A percentile compares a stretch with the other conserved stretches of the same genome.
These are phyloP conservation scores for Pemphredon lugubris DNA, from an alignment of 2,888 invertebrate species.

Conservation along the genomic window DNA sequence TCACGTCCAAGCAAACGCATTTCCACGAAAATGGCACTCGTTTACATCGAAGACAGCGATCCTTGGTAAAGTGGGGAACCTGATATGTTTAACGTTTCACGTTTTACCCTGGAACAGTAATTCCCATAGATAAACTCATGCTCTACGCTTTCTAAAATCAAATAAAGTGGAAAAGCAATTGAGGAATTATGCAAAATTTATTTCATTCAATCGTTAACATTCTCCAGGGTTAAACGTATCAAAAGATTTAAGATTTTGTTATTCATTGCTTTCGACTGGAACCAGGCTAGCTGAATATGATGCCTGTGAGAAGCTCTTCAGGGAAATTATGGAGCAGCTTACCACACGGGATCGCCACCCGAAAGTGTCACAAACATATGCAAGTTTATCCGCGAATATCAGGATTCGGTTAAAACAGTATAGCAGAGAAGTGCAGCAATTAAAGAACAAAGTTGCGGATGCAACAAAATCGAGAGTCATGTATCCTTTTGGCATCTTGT, in stretches of 20 bases:
- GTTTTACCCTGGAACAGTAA: too few relatives aligned
- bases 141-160: too few relatives aligned
- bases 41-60: conserved; percentile 77
- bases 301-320: conserved; percentile 85
- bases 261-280: too few relatives aligned
- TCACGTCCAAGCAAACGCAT: not conserved
- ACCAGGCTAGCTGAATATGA: conserved; percentile 86
- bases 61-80: conserved; percentile 78
- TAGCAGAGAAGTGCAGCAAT: conserved; percentile 83
- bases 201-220: too few relatives aligned
- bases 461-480: conserved; percentile 81
- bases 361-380: conserved; percentile 83
- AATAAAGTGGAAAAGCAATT: too few relatives aligned
- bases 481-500: conserved; percentile 79
- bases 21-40: conserved; percentile 73
- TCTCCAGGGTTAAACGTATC: too few relatives aligned
- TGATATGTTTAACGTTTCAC: too few relatives aligned
- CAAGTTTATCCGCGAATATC: conserved; percentile 84
- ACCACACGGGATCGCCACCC: conserved; percentile 83
- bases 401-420: conserved; percentile 85
- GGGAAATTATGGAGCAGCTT: conserved; percentile 85
- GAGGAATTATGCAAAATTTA: too few relatives aligned
- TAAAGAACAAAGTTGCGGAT: conserved; percentile 83
- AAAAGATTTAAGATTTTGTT: too few relatives aligned
- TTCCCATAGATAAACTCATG: too few relatives aligned